Evolutionary conservation across 2,888 invertebrate species (phyloP), one percentile per base, ranked within the genome.

Genomic region (Hofmannophila pseudospretella): DNA sequence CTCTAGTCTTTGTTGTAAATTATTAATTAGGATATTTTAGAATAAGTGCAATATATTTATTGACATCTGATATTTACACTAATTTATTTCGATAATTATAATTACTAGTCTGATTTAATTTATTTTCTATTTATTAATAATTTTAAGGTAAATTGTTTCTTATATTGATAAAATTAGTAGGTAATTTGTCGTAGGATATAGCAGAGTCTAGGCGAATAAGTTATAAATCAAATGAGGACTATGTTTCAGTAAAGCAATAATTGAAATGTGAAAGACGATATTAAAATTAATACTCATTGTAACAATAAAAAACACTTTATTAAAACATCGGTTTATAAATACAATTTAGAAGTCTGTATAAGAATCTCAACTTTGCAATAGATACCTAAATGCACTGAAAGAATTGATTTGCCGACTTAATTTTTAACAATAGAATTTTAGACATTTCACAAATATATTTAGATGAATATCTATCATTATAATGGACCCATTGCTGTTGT

Each of bases 31-130:
- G 26, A 33, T 45, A 45, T 39, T 49, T 50, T 61, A 59, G 51
- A 45, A 50, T 62, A 58, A 64, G 78, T 81, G 80, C 79, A 80
- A 78, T 78, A 77, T 76, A 37, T 40, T 43, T 42, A 40, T 39
- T 32, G 43, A 38, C 26, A 44, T 39, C 49, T 45, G 37, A 57
- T 61, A 60, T 67, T 70, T 72, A 71, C 63, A 68, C 47, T 57
- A 49, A 58, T 39, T 58, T 58, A 58, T 60, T 52, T 52, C 42
- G 46, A 45, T 49, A 44, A 55, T 56, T 54, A 45, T 49, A 44
- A 55, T 56, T 54, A 44, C 56, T 66, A 67, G 62, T 65, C 58
- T 54, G 41, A 62, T 57, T 54, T 46, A 67, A 67, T 56, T 52
- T 47, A 44, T 41, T 48, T 47, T 39, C 19, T 47, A 41, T 42